Evolutionary conservation across 2,888 invertebrate species (phyloP).

Genomic region (Cheilosia soror): DNA sequence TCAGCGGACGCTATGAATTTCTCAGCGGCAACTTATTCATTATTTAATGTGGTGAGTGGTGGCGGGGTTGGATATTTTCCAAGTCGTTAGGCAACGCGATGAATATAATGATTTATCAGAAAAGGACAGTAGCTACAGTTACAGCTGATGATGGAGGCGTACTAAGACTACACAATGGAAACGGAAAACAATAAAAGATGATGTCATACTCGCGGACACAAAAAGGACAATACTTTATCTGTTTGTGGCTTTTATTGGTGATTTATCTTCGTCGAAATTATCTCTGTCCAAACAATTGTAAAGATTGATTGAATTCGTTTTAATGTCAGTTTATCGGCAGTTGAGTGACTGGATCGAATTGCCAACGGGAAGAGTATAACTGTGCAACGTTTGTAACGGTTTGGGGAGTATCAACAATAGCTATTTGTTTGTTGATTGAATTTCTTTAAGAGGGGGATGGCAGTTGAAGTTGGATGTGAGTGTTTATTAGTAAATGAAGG

Average conservation of each 20-base stretch:
- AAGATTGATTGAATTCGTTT: conserved; percentile 51
- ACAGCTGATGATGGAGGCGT: background rate
- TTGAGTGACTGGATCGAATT: conserved; percentile 21
- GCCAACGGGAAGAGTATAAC: background rate
- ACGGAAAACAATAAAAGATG: conserved; percentile 37
- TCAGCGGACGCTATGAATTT: conserved; percentile 32
- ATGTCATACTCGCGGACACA: conserved; percentile 30
- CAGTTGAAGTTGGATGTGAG: too few relatives aligned
- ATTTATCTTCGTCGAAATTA: conserved; percentile 49
- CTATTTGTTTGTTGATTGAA: conserved; percentile 18
- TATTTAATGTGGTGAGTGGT: background rate
- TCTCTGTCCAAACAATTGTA: conserved; percentile 42
- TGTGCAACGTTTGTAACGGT: background rate
- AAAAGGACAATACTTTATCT: conserved; percentile 33
- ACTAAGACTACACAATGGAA: background rate
- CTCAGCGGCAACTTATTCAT: background rate
- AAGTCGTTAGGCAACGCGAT: conserved; percentile 30
- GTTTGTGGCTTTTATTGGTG: conserved; percentile 43
- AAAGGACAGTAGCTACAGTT: background rate
- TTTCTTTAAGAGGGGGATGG: background rate
- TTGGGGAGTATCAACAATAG: background rate
- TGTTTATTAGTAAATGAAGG: background rate
- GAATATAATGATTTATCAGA: conserved; percentile 11
- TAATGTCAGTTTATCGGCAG: conserved; percentile 28
- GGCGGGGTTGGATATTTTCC: conserved; percentile 28